Evolutionary conservation across 2,113 vertebrate genomes (phyloP).

Genomic region (Anhinga anhinga): DNA sequence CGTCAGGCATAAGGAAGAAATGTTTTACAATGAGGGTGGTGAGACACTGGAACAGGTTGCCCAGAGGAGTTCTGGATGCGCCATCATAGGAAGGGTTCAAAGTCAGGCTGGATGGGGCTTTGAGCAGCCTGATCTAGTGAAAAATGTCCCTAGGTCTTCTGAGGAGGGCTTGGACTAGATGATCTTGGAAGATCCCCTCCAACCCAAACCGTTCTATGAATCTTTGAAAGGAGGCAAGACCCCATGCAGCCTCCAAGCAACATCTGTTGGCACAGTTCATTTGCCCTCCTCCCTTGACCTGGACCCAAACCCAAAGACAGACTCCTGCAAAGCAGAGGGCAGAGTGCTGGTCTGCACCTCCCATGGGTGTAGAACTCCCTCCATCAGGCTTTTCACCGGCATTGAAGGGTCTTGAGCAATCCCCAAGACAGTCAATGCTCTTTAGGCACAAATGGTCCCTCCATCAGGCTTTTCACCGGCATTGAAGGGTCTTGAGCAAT

Average conservation of each 20-base stretch:
- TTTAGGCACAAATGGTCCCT: neutral
- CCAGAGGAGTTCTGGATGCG: neutral
- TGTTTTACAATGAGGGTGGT: accelerated
- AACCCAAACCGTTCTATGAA: neutral
- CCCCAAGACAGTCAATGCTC: neutral
- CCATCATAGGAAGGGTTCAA: neutral
- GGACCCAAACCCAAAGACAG: neutral
- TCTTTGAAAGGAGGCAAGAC: neutral
- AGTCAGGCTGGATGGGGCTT: accelerated
- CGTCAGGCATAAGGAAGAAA: neutral
- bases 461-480: neutral
- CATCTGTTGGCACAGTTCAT: accelerated
- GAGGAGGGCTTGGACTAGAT: accelerated
- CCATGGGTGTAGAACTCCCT: neutral
- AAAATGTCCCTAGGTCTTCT: neutral
- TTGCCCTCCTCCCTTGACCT: neutral
- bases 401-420: accelerated
- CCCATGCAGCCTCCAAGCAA: neutral
- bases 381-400: neutral
- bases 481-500: accelerated
- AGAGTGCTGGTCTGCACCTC: neutral
- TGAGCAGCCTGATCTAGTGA: accelerated
- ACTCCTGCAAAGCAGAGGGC: neutral
- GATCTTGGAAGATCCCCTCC: neutral
- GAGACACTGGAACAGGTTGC: neutral